These are phyloP conservation scores for Mungos mungo DNA, from an alignment of 2,113 vertebrate species.

Conservation along the genomic window DNA sequence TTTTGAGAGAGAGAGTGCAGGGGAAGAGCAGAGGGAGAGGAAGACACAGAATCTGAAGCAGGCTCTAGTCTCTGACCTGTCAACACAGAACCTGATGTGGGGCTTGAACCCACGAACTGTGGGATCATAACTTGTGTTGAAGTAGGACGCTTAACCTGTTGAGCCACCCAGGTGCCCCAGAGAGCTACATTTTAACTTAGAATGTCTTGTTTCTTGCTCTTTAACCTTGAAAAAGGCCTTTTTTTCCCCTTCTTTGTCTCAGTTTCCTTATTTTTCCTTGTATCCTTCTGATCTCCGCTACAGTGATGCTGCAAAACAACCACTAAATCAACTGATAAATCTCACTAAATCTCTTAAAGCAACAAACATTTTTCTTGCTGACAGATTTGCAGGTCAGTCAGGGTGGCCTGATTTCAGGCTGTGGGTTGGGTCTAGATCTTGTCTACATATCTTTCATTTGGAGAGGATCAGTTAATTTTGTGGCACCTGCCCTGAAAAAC, in stretches of 20 bases:
- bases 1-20: no score
- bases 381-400: not conserved
- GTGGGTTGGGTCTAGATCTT: not conserved
- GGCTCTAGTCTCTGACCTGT: no score
- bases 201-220: not conserved
- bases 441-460: not conserved
- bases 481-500: not conserved
- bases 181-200: not conserved
- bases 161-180: no score
- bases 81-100: no score
- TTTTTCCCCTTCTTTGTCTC: not conserved
- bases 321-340: not conserved
- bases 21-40: no score
- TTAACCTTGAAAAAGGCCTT: not conserved
- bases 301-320: not conserved
- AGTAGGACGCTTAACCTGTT: no score
- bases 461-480: slow-evolving; percentile 9
- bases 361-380: not conserved
- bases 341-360: not conserved
- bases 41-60: no score
- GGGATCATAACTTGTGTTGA: no score
- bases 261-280: not conserved
- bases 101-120: no score
- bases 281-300: not conserved
- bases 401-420: slow-evolving; percentile 17